phyloP scores from a whole-genome alignment of 1,140 invertebrate species.

The Euura saliciscinereae region DNA sequence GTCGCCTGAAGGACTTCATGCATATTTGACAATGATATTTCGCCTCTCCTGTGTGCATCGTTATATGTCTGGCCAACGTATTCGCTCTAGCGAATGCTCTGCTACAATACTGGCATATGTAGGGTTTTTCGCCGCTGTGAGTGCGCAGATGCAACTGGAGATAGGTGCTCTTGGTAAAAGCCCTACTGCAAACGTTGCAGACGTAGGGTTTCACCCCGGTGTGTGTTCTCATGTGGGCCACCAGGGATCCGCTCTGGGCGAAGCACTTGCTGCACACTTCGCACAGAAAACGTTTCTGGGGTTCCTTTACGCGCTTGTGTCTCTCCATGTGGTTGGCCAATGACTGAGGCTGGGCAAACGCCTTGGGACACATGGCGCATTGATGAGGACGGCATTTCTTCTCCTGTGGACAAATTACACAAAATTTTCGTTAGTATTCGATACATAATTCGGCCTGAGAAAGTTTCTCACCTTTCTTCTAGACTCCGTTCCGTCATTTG shows the following conservation, averaged over 20 bases:
- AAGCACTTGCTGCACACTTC: conserved; percentile 55
- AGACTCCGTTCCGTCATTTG: conserved; percentile 28
- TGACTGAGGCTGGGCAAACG: conserved; percentile 47
- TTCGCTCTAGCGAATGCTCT: conserved; percentile 71
- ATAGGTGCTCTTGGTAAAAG: conserved; percentile 58
- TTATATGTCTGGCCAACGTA: conserved; percentile 81
- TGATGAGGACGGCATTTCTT: conserved; percentile 45
- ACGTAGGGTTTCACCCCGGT: conserved; percentile 53
- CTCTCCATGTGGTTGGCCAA: conserved; percentile 49
- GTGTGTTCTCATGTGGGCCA: conserved; percentile 53
- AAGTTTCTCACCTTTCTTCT: conserved; percentile 33
- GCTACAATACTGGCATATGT: conserved; percentile 76
- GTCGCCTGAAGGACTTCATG: conserved; percentile 47
- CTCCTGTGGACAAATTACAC: conserved; percentile 35
- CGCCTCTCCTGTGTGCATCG: conserved; percentile 69
- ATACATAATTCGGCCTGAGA: not conserved
- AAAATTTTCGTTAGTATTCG: not conserved
- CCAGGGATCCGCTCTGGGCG: conserved; percentile 49
- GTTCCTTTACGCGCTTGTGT: conserved; percentile 47
- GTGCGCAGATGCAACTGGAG: conserved; percentile 51
- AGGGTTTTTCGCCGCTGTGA: conserved; percentile 55
- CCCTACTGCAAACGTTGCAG: conserved; percentile 54
- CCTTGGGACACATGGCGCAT: conserved; percentile 49
- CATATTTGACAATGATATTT: conserved; percentile 54
- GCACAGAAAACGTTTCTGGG: conserved; percentile 51